A percentile compares a stretch with the other conserved stretches of the same genome.
These are phyloP conservation scores for Athene cunicularia DNA, from an alignment of 2,113 vertebrate species.

Conservation along the genomic window DNA sequence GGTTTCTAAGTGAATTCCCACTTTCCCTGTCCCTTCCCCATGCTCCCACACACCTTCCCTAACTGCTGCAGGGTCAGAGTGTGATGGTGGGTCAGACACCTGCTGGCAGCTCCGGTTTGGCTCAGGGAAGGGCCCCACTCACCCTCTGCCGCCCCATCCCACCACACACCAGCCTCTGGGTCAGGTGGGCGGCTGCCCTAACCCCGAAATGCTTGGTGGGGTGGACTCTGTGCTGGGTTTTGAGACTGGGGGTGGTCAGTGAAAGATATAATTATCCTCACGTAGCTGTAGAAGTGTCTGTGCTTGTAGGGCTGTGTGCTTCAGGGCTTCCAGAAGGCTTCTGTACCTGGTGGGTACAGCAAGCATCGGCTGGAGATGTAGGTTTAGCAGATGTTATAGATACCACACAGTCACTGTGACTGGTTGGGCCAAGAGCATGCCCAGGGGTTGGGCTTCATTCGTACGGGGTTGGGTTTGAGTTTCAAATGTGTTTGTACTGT, in stretches of 20 bases:
- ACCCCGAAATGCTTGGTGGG: neutral
- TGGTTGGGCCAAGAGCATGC: neutral
- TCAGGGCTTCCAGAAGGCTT: neutral
- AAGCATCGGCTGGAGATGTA: neutral
- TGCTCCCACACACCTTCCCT: neutral
- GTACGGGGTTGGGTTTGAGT: neutral
- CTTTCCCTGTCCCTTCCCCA: neutral
- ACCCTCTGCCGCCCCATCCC: neutral
- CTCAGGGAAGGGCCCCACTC: neutral
- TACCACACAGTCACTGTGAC: neutral
- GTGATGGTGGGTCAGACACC: neutral
- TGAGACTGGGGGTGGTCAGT: neutral
- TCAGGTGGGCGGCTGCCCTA: neutral
- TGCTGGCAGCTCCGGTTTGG: fast-evolving
- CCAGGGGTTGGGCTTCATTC: neutral
- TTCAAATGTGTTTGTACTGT: neutral
- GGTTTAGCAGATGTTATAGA: neutral
- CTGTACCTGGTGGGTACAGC: neutral
- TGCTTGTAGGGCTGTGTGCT: neutral
- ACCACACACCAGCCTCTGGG: neutral
- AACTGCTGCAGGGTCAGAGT: fast-evolving
- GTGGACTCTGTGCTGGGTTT: neutral
- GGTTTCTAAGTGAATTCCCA: neutral
- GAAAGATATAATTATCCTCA: neutral
- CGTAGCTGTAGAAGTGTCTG: neutral